These are phyloP conservation scores for Actinemys pallida DNA, from an alignment of 2,113 vertebrate species.

Conservation along the genomic window DNA sequence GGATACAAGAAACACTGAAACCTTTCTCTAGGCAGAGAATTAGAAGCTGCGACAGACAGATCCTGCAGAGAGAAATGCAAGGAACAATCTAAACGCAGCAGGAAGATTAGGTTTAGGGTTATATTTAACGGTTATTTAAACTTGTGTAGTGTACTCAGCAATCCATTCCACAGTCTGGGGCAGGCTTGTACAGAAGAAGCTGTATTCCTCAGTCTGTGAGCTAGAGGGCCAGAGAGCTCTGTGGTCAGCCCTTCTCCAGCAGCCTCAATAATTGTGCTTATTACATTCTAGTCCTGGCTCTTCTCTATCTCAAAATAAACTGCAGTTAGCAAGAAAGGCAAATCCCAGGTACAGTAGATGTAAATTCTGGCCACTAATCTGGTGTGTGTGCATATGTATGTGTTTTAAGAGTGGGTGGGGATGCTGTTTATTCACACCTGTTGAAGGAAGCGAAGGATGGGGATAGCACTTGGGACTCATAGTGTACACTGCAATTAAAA, in stretches of 20 bases:
- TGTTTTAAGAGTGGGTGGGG: too few relatives aligned
- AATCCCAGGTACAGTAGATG: not conserved
- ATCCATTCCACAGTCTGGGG: not conserved
- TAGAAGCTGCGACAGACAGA: fast-evolving
- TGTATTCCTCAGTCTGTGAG: not conserved
- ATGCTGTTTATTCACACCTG: not conserved
- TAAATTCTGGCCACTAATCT: not conserved
- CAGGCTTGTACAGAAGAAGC: not conserved
- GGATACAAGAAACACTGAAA: not conserved
- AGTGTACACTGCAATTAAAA: too few relatives aligned
- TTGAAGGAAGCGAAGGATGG: not conserved
- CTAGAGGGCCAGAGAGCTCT: constrained; percentile 9
- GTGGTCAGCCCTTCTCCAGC: not conserved
- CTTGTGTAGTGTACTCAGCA: not conserved
- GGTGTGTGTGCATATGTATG: too few relatives aligned
- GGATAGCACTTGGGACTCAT: too few relatives aligned
- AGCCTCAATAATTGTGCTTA: fast-evolving
- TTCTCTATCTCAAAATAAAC: not conserved
- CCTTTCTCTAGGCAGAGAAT: not conserved
- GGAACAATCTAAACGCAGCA: not conserved
- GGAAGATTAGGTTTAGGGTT: not conserved
- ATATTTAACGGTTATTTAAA: not conserved
- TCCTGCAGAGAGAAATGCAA: not conserved
- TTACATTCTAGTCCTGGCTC: not conserved
- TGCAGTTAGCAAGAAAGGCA: not conserved